Conservation (phyloP, 2,113 vertebrate genomes). For the Anhinga rufa region DNA sequence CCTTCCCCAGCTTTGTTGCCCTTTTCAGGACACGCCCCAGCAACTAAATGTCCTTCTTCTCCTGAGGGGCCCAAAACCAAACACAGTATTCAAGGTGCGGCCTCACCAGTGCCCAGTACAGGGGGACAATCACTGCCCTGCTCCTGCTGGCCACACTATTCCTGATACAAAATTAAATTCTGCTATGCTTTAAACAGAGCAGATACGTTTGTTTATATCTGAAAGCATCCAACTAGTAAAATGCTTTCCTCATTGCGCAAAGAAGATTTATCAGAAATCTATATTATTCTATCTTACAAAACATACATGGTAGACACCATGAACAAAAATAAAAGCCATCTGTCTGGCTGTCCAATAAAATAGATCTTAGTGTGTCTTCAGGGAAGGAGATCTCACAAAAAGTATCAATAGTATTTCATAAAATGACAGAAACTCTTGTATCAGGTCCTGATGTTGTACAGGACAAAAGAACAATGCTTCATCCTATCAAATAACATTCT, state of each 20-base stretch:
- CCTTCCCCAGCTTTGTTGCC: background rate
- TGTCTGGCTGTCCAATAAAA: background rate
- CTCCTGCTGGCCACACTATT: background rate
- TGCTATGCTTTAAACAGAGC: background rate
- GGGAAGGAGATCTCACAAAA: background rate
- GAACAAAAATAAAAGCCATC: background rate
- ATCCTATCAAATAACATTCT: background rate
- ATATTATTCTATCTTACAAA: background rate
- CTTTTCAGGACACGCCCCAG: background rate
- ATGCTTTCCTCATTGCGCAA: background rate
- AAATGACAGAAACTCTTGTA: background rate
- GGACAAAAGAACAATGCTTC: background rate
- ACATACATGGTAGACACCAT: background rate
- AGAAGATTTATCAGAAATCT: background rate
- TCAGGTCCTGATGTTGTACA: background rate
- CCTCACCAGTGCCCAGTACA: background rate
- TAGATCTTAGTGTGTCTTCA: background rate
- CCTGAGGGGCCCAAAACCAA: background rate
- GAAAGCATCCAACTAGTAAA: background rate
- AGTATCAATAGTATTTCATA: background rate
- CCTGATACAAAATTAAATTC: background rate
- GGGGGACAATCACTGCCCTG: background rate
- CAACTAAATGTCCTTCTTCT: background rate
- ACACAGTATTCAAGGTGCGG: rapidly evolving
- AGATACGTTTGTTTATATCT: background rate